Evolutionary conservation across 2,797 vertebrate genomes (phyloP).

Genomic region (Lophotriccus pileatus): DNA sequence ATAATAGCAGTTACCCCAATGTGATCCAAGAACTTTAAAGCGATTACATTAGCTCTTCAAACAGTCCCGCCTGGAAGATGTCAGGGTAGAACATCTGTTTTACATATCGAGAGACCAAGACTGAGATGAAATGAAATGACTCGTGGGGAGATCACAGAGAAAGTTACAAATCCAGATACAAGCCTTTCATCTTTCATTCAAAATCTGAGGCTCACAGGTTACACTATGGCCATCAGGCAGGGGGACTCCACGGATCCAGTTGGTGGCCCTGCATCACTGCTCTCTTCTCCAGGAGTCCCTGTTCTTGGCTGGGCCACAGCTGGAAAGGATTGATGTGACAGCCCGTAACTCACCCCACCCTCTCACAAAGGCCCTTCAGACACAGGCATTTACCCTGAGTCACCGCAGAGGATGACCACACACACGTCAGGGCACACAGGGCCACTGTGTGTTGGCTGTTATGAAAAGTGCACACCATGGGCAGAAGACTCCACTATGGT

Average conservation of each 20-base stretch:
- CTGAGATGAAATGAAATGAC: not conserved
- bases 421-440: rapidly evolving
- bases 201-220: not conserved
- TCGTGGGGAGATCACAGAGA: not conserved
- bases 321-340: not conserved
- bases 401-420: not conserved
- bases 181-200: not conserved
- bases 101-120: not conserved
- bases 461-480: rapidly evolving
- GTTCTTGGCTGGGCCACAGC: not conserved
- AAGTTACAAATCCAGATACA: not conserved
- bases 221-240: rapidly evolving
- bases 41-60: not conserved
- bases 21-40: not conserved
- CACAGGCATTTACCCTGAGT: too few relatives aligned
- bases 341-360: rapidly evolving
- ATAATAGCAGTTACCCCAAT: not conserved
- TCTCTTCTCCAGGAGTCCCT: not conserved
- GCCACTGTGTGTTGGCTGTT: not conserved
- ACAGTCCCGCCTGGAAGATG: not conserved
- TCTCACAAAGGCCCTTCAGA: not conserved
- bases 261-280: rapidly evolving
- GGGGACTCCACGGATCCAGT: not conserved
- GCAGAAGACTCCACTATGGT: rapidly evolving
- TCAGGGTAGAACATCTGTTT: not conserved